Percentiles rank a stretch among this genome's conserved stretches.
Conservation (phyloP, 1,140 invertebrate genomes). For the Apis mellifera region DNA sequence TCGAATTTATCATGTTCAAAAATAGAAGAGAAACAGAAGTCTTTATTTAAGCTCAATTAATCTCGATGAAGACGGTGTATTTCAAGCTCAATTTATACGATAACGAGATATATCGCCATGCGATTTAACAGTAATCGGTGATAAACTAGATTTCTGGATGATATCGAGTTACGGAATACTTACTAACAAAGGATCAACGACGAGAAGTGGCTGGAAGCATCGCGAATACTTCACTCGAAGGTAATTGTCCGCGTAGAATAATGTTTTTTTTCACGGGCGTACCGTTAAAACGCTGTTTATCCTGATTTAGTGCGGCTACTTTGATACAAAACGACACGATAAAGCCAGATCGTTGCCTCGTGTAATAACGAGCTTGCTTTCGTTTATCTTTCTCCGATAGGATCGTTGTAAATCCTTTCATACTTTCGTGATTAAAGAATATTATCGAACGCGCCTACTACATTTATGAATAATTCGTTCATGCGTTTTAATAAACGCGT, state of each 20-base stretch:
- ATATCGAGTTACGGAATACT: neutral
- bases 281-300: neutral
- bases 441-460: too few relatives aligned
- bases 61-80: neutral
- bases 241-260: constrained; percentile 19
- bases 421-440: too few relatives aligned
- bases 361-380: constrained; percentile 45
- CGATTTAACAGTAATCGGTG: constrained; percentile 16
- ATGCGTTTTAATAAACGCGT: too few relatives aligned
- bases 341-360: neutral
- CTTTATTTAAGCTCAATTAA: neutral
- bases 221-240: constrained; percentile 3
- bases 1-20: too few relatives aligned
- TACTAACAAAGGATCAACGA: neutral
- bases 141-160: constrained; percentile 27
- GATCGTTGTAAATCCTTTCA: too few relatives aligned
- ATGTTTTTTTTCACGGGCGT: neutral
- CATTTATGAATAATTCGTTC: too few relatives aligned
- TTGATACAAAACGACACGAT: neutral
- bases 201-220: neutral
- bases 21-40: too few relatives aligned
- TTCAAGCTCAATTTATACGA: neutral
- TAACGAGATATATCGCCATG: neutral
- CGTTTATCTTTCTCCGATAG: constrained; percentile 7
- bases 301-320: constrained; percentile 11